phyloP scores from a whole-genome alignment of 64 coral and sea anemone species.

The Catalaphyllia jardinei region DNA sequence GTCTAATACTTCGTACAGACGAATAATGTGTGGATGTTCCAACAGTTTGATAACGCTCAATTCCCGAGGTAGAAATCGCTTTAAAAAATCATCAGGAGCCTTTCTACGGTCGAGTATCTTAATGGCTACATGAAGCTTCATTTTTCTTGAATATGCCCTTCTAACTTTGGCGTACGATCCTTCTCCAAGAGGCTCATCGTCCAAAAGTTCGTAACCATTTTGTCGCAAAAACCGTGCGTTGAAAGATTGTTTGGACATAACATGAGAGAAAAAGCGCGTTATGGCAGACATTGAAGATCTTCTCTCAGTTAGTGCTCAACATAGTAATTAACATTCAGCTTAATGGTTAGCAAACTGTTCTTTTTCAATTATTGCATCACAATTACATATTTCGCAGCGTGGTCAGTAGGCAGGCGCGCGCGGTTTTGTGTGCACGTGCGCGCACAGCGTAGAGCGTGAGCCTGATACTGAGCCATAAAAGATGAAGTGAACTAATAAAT shows the following conservation, averaged over 20 bases:
- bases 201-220: conserved; percentile 65
- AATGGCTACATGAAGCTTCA: conserved; percentile 74
- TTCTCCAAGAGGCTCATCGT: conserved; percentile 68
- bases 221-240: conserved; percentile 73
- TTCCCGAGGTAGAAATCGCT: conserved; percentile 92
- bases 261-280: conserved; percentile 33
- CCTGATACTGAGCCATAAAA: too few species aligned
- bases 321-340: neutral
- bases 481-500: too few species aligned
- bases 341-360: neutral
- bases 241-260: conserved; percentile 55
- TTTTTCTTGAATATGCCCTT: conserved; percentile 73
- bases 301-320: neutral
- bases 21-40: conserved; percentile 76
- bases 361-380: conserved; percentile 29
- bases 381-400: neutral
- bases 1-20: conserved; percentile 35
- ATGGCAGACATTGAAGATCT: conserved; percentile 45
- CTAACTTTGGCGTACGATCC: conserved; percentile 94
- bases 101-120: conserved; percentile 91
- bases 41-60: conserved; percentile 76
- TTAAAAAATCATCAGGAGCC: conserved; percentile 88
- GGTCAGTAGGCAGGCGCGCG: too few species aligned
- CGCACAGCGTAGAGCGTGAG: neutral
- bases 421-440: neutral